These are phyloP conservation scores for Drosophila antonietae DNA, from an alignment of 2,888 invertebrate genomes.

Conservation along the genomic window DNA sequence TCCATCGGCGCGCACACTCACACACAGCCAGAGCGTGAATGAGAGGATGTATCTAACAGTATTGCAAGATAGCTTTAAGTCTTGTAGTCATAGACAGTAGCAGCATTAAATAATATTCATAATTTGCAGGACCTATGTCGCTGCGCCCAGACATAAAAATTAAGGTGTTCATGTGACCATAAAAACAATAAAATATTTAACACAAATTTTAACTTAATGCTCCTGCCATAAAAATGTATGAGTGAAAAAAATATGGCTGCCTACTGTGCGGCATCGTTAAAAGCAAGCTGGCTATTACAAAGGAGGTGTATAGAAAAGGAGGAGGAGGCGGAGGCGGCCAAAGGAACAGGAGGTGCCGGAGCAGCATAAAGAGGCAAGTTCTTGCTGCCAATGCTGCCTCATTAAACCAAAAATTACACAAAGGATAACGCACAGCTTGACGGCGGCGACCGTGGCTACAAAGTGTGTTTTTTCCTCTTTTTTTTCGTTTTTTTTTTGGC, in stretches of 20 bases:
- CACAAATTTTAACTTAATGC: slow-evolving; percentile 79
- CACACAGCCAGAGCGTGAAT: too few relatives aligned
- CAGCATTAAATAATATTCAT: slow-evolving; percentile 38
- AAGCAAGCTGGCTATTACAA: slow-evolving; percentile 31
- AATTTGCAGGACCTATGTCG: slow-evolving; percentile 41
- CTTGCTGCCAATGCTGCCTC: slow-evolving; percentile 65
- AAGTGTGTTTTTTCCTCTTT: slow-evolving; percentile 10
- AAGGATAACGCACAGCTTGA: slow-evolving; percentile 74
- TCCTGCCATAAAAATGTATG: slow-evolving; percentile 68
- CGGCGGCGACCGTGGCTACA: slow-evolving; percentile 38
- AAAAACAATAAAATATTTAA: slow-evolving; percentile 81
- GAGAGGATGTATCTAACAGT: not conserved
- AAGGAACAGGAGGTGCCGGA: not conserved
- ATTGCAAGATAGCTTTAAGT: not conserved
- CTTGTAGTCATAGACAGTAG: not conserved
- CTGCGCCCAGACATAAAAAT: slow-evolving; percentile 45
- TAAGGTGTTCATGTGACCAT: slow-evolving; percentile 72
- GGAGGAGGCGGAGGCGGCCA: not conserved
- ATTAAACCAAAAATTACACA: slow-evolving; percentile 80
- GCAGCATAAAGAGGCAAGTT: slow-evolving; percentile 25
- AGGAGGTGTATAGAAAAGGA: not conserved
- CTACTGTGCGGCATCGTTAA: slow-evolving; percentile 56
- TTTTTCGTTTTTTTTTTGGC: slow-evolving; percentile 10
- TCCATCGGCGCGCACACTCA: slow-evolving; percentile 42
- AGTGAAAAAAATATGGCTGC: slow-evolving; percentile 54